Conservation (phyloP, 2,888 invertebrate genomes). For the Tachystola acroxantha region DNA sequence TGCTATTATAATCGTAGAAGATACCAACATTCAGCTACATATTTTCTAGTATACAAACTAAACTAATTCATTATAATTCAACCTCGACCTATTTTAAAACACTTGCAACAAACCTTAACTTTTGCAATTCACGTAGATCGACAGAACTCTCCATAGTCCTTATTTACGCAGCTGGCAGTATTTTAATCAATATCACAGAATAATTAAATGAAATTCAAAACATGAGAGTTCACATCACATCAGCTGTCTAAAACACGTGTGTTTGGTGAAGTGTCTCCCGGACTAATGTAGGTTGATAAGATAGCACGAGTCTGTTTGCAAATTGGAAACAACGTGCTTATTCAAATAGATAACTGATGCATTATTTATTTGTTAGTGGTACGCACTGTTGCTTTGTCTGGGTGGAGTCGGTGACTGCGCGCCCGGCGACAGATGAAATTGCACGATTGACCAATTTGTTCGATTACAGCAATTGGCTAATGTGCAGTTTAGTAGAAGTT, state of each 20-base stretch:
- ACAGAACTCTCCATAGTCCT: constrained; percentile 50
- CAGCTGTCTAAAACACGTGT: constrained; percentile 36
- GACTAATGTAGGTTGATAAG: constrained; percentile 61
- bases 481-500: no score
- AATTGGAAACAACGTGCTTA: constrained; percentile 48
- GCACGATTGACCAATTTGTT: constrained; percentile 41
- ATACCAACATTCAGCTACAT: no score
- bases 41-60: no score
- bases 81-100: no score
- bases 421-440: constrained; percentile 18
- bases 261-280: constrained; percentile 38
- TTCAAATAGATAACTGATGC: constrained; percentile 40
- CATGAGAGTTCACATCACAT: constrained; percentile 41
- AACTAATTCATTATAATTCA: no score
- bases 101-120: constrained; percentile 45
- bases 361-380: constrained; percentile 32
- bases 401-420: constrained; percentile 25
- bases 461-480: constrained; percentile 60
- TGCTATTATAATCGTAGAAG: no score
- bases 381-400: constrained; percentile 20
- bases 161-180: constrained; percentile 10
- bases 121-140: constrained; percentile 58
- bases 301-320: constrained; percentile 50
- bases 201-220: constrained; percentile 14
- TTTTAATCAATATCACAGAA: constrained; percentile 16